phyloP scores from a whole-genome alignment of 2,888 invertebrate species.

The Diarsia mendica region DNA sequence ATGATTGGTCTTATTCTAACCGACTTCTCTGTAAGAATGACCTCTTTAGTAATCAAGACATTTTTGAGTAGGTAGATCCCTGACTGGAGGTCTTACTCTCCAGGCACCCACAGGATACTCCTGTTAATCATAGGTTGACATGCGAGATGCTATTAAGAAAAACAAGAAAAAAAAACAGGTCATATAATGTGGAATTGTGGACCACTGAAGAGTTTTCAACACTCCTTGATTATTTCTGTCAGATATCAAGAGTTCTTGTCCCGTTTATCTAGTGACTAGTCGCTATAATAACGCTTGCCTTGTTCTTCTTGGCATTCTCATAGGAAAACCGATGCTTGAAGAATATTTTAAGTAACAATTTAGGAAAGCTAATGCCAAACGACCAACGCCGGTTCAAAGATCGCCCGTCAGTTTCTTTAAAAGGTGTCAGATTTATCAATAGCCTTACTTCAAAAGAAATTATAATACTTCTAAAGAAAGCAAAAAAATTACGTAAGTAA shows the following conservation, averaged over 20 bases:
- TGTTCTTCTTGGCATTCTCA: neutral
- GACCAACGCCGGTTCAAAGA: neutral
- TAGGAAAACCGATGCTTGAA: neutral
- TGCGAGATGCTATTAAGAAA: too few relatives aligned
- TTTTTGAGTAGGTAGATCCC: neutral
- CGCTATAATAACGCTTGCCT: neutral
- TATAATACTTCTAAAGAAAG: conserved; percentile 7
- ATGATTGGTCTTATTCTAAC: neutral
- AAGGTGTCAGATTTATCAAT: conserved; percentile 23
- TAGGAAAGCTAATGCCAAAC: neutral
- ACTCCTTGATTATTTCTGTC: neutral
- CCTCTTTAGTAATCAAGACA: neutral
- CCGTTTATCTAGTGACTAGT: neutral
- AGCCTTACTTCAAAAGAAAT: conserved; percentile 1
- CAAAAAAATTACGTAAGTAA: conserved; percentile 36
- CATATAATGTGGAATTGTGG: too few relatives aligned
- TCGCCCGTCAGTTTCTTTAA: conserved; percentile 11
- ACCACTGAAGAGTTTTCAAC: neutral
- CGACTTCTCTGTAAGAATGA: neutral
- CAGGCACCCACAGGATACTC: too few relatives aligned
- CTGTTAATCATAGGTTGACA: too few relatives aligned
- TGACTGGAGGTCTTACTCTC: too few relatives aligned
- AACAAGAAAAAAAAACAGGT: too few relatives aligned
- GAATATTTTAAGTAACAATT: neutral
- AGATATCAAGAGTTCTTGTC: neutral